Percentiles rank a stretch among this genome's conserved stretches.
Evolutionary conservation across 2,888 invertebrate genomes (phyloP).

Genomic region (Philonicus albiceps): DNA sequence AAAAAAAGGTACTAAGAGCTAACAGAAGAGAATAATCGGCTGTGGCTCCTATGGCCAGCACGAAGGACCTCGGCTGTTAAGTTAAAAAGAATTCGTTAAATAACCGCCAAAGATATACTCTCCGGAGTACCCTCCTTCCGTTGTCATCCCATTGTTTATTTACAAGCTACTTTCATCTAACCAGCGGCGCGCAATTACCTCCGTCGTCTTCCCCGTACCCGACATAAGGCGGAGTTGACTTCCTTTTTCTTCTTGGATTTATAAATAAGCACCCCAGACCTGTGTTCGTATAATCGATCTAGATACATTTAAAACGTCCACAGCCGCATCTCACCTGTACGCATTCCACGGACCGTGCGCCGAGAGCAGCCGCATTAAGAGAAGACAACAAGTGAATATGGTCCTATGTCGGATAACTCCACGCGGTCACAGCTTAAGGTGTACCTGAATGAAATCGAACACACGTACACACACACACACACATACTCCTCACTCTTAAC

Average conservation of each 20-base stretch:
- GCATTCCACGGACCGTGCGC: background rate
- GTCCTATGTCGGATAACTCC: constrained; percentile 38
- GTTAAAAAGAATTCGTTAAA: constrained; percentile 48
- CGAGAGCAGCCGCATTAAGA: constrained; percentile 1
- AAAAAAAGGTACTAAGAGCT: background rate
- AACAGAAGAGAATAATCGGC: background rate
- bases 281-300: constrained; percentile 25
- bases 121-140: constrained; percentile 39
- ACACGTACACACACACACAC: constrained; percentile 9
- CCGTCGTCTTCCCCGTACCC: background rate
- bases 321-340: constrained; percentile 42
- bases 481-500: too few relatives aligned
- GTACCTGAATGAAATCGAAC: constrained; percentile 27
- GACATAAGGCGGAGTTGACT: constrained; percentile 46
- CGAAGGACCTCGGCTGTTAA: background rate
- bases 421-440: constrained; percentile 24
- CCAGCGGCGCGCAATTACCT: background rate
- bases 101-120: constrained; percentile 48
- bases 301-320: constrained; percentile 30
- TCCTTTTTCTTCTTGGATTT: constrained; percentile 26
- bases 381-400: constrained; percentile 47
- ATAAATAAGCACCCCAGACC: background rate
- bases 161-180: constrained; percentile 9
- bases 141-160: constrained; percentile 38
- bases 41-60: background rate